Base-by-base conservation (phyloP, 1,140 invertebrate genomes). In the Armadillidium nasatum region DNA sequence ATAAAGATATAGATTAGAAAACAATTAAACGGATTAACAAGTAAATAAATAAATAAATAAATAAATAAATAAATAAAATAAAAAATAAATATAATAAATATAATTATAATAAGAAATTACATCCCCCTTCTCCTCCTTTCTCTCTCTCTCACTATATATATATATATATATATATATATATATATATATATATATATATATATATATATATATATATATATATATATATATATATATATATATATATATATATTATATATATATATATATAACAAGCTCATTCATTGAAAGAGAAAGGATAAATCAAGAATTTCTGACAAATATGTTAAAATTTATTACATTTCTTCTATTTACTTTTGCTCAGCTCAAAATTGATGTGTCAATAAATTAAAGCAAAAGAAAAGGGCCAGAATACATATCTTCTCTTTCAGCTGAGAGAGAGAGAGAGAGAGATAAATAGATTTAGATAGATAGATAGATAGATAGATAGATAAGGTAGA, bases 211-310 rank as follows among this genome's bases (percentile, higher is more conserved):
- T 71, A 71, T 71, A 71, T 22, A 71, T 71, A 71, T 45, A 45
- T 71, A 33, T 45, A 71, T 71, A 43, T 45, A 33, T 71, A 71
- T 71, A 71, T 11, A 71, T 43, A 71, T 11, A 33, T 43, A 45
- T 71, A 71, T 43, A 33, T 33, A 67, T 67, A 67, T 67, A 15
- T 67, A 33, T 60, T 54, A 74, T 60, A 60, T 60, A 74, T 74
- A 60, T 74, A 60, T 74, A 74, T 74, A 74, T 74, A 74, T 74
- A 46, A 73, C 50, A 73, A 46, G 3, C 45, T 44, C n/a, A 72
- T 72, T 21, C 21, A 9, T 66, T 21, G 19, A 6, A 33, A 33
- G 33, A 33, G 33, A 33, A 33, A 33, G 33, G 33, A 33, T 33
- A 33, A 33, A 33, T 33, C 33, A 33, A 6, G 33, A 33, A 3